These are phyloP conservation scores for Dendrocopos noguchii DNA, from an alignment of 2,113 vertebrate species.

Conservation along the genomic window DNA sequence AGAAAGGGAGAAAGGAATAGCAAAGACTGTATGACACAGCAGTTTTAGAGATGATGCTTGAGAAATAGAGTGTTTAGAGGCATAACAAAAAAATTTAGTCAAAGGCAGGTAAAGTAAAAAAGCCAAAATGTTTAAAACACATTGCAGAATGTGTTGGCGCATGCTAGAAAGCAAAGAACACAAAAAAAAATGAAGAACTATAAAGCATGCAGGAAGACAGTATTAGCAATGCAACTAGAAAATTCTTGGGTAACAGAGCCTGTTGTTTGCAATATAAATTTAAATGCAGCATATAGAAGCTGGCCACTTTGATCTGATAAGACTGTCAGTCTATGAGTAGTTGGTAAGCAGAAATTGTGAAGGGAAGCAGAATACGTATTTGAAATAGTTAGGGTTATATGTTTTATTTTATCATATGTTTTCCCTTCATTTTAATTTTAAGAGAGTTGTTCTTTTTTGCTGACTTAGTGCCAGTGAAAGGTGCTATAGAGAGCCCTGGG, in stretches of 20 bases:
- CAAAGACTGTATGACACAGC: neutral
- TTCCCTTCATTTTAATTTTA: constrained; percentile 53
- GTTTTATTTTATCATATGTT: constrained; percentile 53
- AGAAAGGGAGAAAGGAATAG: neutral
- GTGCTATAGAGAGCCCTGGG: neutral
- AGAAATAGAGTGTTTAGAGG: neutral
- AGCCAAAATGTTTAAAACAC: neutral
- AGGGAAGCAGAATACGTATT: constrained; percentile 70
- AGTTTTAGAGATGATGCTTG: neutral
- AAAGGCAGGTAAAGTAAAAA: neutral
- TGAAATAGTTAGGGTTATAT: constrained; percentile 51
- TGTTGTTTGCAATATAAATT: constrained; percentile 81
- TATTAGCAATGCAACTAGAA: constrained; percentile 71
- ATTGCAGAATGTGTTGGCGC: neutral
- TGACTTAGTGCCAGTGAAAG: neutral
- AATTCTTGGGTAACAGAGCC: constrained; percentile 77
- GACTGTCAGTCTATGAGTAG: constrained; percentile 54
- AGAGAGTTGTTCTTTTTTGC: constrained; percentile 2
- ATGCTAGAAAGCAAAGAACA: neutral
- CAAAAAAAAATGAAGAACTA: neutral
- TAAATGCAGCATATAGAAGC: constrained; percentile 66
- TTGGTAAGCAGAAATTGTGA: constrained; percentile 52
- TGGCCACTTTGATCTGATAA: constrained; percentile 66
- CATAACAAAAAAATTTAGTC: neutral
- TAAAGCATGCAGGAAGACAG: constrained; percentile 25